Evolutionary conservation across 2,888 invertebrate genomes (phyloP), one percentile per base, ranked within the genome.

Genomic region (Geophilus truncorum): DNA sequence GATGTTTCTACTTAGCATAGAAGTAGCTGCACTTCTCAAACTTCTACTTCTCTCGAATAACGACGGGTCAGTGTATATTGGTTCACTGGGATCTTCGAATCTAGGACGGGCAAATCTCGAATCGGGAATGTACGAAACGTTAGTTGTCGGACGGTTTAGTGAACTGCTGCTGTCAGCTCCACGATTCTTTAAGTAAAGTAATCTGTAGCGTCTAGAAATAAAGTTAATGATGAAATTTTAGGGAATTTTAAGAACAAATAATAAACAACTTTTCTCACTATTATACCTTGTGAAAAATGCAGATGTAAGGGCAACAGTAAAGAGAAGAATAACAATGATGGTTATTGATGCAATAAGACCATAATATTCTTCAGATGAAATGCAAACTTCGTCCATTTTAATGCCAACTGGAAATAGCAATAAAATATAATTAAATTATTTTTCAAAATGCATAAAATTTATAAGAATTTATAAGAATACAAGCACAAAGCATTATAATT

Each of bases 31-130:
- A 79, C 82, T 84, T 79, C 83, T 79, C 9, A 84, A 51, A 80
- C 92, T 94, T 85, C 93, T 90, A 34, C 94, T 93, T 83, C 94
- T 90, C 81, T 85, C 85, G 86, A 96, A 96, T 45, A 96, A 89
- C 1, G 95, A 94, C 0, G 95, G 95, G 88, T 96, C 95, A 0
- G 95, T 95, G 88, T 96, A 96, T 84, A 96, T 96, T 0, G 96
- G 95, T 86, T 96, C 96, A 86, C 95, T 95, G 45, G 95, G 95
- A 86, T 96, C 94, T 86, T 93, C 94, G 85, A 94, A 94, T 87
- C 77, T 32, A 1, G 80, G 70, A 18, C 34, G 80, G 7, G 81
- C 23, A 36, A 80, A 82, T n/a, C 81, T 25, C 62, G 79, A 75
- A 10, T 82, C 45, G 10, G 36, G 79, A 45, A 81, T 80, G 25